These are phyloP conservation scores for Melinaea marsaeus DNA, from an alignment of 2,888 invertebrate genomes.

Conservation along the genomic window DNA sequence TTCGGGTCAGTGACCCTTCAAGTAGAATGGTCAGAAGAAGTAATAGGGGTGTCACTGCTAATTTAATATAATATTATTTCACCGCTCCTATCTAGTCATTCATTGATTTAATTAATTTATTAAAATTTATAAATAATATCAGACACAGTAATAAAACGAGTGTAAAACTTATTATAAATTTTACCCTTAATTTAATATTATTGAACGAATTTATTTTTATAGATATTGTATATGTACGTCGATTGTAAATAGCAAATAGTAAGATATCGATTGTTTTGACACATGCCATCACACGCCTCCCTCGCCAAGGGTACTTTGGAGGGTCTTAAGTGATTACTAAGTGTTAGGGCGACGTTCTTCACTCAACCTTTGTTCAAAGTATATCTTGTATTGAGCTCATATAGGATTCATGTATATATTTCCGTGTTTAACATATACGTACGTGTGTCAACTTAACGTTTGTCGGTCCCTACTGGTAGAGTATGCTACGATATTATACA, in stretches of 20 bases:
- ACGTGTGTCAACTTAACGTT: too few relatives aligned
- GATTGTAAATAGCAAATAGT: neutral
- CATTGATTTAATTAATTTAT: too few relatives aligned
- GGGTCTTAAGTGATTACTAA: slow-evolving; percentile 46
- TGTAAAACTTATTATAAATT: too few relatives aligned
- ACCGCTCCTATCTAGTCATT: too few relatives aligned
- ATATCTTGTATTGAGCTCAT: slow-evolving; percentile 21
- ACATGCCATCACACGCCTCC: slow-evolving; percentile 5
- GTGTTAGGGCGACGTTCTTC: slow-evolving; percentile 32
- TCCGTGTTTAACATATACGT: neutral
- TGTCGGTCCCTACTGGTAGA: too few relatives aligned
- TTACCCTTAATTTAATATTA: neutral
- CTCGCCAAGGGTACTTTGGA: slow-evolving; percentile 17
- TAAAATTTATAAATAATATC: too few relatives aligned
- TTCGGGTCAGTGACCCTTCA: slow-evolving; percentile 15
- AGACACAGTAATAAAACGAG: too few relatives aligned
- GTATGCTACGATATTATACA: too few relatives aligned
- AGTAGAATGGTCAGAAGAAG: slow-evolving; percentile 11
- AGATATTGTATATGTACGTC: neutral
- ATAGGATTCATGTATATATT: neutral
- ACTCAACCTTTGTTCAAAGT: slow-evolving; percentile 39
- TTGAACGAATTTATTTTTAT: neutral
- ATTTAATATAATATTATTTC: too few relatives aligned
- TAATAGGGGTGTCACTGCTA: slow-evolving; percentile 1
- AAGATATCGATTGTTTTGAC: slow-evolving; percentile 3